Percentiles rank a stretch among this genome's conserved stretches.
phyloP scores from a whole-genome alignment of 1,140 invertebrate genomes.

The Magallana angulata region DNA sequence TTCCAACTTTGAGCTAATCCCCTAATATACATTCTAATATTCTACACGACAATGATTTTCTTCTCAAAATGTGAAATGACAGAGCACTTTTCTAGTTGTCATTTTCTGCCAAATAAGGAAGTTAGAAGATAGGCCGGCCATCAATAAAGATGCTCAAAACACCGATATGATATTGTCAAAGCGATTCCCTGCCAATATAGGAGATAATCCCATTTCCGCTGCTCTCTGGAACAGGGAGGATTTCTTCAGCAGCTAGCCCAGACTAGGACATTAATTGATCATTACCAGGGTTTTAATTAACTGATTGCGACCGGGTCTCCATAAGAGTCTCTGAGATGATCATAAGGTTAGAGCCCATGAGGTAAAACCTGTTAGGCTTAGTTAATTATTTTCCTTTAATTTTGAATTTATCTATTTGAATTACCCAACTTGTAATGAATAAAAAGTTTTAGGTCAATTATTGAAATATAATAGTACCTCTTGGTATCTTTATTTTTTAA shows the following conservation, averaged over 20 bases:
- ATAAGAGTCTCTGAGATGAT: neutral
- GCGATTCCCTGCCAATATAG: neutral
- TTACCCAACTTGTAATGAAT: no score
- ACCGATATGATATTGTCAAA: neutral
- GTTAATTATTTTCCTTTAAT: no score
- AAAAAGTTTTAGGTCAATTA: no score
- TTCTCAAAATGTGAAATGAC: conserved; percentile 10
- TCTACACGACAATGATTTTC: neutral
- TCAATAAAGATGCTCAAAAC: neutral
- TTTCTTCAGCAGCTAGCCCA: neutral
- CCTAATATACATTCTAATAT: neutral
- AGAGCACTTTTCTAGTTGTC: neutral
- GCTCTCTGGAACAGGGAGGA: neutral
- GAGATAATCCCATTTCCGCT: neutral
- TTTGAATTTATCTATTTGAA: no score
- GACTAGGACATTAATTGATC: neutral
- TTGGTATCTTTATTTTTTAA: no score
- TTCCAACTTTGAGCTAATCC: neutral
- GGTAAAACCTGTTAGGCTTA: no score
- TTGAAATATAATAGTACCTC: no score
- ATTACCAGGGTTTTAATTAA: neutral
- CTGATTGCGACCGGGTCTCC: neutral
- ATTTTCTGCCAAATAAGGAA: conserved; percentile 3
- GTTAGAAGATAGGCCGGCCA: neutral
- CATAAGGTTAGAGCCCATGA: neutral